Percentiles rank a stretch among this genome's conserved stretches.
Conservation (phyloP, 2,888 invertebrate species). For the Luffia ferchaultella region DNA sequence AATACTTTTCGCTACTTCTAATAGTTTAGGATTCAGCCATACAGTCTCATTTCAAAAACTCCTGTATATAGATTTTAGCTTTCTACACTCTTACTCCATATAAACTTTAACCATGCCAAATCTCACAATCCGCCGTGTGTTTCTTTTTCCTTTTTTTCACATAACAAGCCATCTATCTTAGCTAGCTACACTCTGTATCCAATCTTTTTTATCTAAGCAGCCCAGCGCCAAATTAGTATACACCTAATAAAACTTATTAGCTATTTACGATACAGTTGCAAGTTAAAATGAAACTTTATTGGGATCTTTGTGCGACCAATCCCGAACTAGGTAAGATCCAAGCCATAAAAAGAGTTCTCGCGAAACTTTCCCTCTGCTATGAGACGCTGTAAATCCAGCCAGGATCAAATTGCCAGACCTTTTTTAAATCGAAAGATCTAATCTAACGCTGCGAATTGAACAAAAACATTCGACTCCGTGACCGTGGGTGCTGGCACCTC, state of each 20-base stretch:
- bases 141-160: too few species aligned
- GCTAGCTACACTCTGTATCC: background rate
- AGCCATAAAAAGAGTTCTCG: background rate
- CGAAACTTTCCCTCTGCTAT: background rate
- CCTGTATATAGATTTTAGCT: too few species aligned
- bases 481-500: background rate
- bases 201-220: background rate
- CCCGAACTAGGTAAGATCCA: background rate
- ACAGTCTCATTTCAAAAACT: too few species aligned
- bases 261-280: background rate
- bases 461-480: background rate
- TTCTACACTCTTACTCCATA: too few species aligned
- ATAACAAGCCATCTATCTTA: background rate
- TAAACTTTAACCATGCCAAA: too few species aligned
- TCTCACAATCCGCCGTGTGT: too few species aligned
- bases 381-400: background rate
- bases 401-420: slow-evolving; percentile 18
- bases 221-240: background rate
- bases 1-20: too few species aligned
- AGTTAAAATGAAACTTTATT: background rate
- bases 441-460: slow-evolving; percentile 21
- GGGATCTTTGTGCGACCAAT: background rate
- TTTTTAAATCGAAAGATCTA: slow-evolving; percentile 42
- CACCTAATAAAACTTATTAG: background rate
- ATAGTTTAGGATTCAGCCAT: too few species aligned